Evolutionary conservation across 53 echinoderm and acorn worm genomes (phyloP), one percentile per base, ranked within the genome.

Genomic region (Paelopatides confundens): DNA sequence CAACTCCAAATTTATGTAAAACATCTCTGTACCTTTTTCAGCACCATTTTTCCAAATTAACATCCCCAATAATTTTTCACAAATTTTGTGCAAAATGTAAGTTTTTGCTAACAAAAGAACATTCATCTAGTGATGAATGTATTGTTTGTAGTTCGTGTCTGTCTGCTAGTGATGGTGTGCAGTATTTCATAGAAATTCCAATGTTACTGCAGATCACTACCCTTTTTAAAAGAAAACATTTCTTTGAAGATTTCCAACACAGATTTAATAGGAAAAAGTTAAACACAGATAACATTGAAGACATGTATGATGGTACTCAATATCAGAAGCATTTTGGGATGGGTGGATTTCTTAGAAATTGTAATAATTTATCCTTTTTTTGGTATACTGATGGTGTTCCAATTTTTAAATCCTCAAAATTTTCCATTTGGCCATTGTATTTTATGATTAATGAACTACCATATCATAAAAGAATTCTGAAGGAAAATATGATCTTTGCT

Each of bases 151-250:
- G 47, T 14, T 36, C 38, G 8, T 13, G 11, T 7, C 27, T 76
- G 4, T 17, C 38, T 9, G 26, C 36, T 7, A 4, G 4, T 14
- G 68, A 67, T 14, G 27, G 30, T 67, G 10, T 7, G 11, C 13
- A 76, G n/a, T 76, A 17, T n/a, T 40, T 76, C 40, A 76, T 76
- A 14, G 76, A 76, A 46, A 76, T 76, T 18, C 76, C 76, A 46
- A 12, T 76, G 24, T 7, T 76, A 9, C 3, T 4, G 7, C 76
- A 76, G 47, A 9, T 76, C 7, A 26, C 11, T 3, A 38, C 36
- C 43, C 23, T 76, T 26, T 27, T 38, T 26, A 38, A 14, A 28
- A 37, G 76, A 7, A 43, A 76, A 24, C 39, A n/a, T 15, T 40
- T 76, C 11, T 37, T 46, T 36, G 17, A 76, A 5, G 39, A 76